Percentiles rank a stretch among this genome's conserved stretches.
phyloP scores from a whole-genome alignment of 2,888 invertebrate species.

The Caenorhabditis japonica region DNA sequence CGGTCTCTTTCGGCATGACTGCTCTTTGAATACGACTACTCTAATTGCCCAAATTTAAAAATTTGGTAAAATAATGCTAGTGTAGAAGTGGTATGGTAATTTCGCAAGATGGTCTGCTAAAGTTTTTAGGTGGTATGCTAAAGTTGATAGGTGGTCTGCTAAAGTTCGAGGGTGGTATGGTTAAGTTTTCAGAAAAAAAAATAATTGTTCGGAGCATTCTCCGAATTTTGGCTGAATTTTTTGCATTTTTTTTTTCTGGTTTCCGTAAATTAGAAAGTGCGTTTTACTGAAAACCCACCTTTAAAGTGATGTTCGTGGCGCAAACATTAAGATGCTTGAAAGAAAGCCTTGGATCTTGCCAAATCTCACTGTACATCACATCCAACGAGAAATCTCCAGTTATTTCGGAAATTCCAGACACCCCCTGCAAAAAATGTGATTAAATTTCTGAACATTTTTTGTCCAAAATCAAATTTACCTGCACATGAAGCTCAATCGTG shows the following conservation, averaged over 20 bases:
- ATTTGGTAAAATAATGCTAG: too few species aligned
- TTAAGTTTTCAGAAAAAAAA: too few species aligned
- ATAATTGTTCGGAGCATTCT: too few species aligned
- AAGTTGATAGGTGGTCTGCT: too few species aligned
- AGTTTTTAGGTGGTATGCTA: too few species aligned
- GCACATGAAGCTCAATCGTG: slow-evolving; percentile 77
- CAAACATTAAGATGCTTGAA: slow-evolving; percentile 77
- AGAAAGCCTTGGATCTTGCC: slow-evolving; percentile 75
- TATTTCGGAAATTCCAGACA: slow-evolving; percentile 76
- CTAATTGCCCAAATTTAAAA: too few species aligned
- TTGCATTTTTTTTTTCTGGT: not conserved
- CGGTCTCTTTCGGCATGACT: too few species aligned
- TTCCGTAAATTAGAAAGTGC: not conserved
- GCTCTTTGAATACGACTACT: too few species aligned
- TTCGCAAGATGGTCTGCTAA: too few species aligned
- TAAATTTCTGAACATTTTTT: not conserved
- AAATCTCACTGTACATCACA: slow-evolving; percentile 77
- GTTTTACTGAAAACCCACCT: slow-evolving; percentile 48
- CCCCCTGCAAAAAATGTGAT: slow-evolving; percentile 63
- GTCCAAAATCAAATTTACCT: slow-evolving; percentile 52
- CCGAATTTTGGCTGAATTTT: too few species aligned
- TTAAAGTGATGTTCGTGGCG: slow-evolving; percentile 77
- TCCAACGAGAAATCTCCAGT: slow-evolving; percentile 77
- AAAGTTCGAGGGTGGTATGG: too few species aligned
- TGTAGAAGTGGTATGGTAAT: too few species aligned